These are phyloP conservation scores for Zelleria hepariella DNA, from an alignment of 2,888 invertebrate species.

Conservation along the genomic window DNA sequence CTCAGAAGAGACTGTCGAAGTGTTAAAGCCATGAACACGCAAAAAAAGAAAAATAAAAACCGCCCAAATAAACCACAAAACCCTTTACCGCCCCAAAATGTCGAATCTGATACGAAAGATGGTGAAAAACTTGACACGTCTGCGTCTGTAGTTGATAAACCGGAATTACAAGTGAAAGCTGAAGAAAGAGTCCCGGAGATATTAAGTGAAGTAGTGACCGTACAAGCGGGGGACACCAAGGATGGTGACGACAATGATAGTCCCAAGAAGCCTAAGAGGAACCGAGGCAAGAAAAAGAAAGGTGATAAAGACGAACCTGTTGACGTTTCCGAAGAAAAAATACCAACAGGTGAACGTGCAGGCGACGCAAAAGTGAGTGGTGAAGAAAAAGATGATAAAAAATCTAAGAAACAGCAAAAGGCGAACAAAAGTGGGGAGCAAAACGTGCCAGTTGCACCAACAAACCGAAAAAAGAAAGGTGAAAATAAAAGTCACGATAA, in stretches of 20 bases:
- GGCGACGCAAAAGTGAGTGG: conserved; percentile 7
- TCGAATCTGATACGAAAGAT: conserved; percentile 12
- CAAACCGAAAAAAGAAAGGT: conserved; percentile 52
- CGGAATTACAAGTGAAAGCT: conserved; percentile 6
- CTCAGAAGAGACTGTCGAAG: background rate
- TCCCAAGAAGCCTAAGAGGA: conserved; percentile 63
- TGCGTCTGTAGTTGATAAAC: background rate
- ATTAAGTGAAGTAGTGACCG: conserved; percentile 21
- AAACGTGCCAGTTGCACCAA: conserved; percentile 24
- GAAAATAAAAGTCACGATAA: conserved; percentile 36
- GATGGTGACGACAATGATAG: conserved; percentile 22
- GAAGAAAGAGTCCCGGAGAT: conserved; percentile 27
- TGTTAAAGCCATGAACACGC: conserved; percentile 38
- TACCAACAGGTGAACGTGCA: background rate
- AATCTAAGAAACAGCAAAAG: background rate
- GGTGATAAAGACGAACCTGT: conserved; percentile 16
- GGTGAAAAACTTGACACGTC: conserved; percentile 10
- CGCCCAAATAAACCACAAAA: conserved; percentile 30
- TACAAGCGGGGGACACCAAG: conserved; percentile 13
- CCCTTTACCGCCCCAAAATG: conserved; percentile 23
- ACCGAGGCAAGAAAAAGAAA: conserved; percentile 57
- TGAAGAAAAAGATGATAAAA: background rate
- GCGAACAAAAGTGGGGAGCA: conserved; percentile 8
- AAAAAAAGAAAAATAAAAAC: conserved; percentile 55
- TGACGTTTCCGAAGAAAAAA: background rate